These are phyloP conservation scores for Caenorhabditis remanei DNA, from an alignment of 1,140 invertebrate genomes.

Conservation along the genomic window DNA sequence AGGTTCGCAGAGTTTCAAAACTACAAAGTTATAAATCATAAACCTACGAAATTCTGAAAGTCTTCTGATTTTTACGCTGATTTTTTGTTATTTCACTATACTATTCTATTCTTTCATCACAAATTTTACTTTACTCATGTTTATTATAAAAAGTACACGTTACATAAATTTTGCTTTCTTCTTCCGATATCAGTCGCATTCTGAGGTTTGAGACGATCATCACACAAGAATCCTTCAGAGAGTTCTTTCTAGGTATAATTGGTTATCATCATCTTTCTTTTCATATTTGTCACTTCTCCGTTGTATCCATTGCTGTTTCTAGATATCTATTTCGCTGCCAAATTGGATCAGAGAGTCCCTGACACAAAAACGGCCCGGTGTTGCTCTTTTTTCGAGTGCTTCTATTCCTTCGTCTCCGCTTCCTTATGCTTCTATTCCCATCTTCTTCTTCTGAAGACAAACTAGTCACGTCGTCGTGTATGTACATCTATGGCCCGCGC, in stretches of 20 bases:
- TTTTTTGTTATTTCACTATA: too few species aligned
- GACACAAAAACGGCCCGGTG: constrained; percentile 34
- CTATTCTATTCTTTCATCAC: too few species aligned
- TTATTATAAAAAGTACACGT: too few species aligned
- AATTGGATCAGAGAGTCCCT: constrained; percentile 13
- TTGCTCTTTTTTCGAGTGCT: constrained; percentile 21
- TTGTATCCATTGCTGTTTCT: constrained; percentile 7
- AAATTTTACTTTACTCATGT: too few species aligned
- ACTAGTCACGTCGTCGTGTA: constrained; percentile 33
- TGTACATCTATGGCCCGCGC: not conserved
- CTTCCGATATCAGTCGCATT: too few species aligned
- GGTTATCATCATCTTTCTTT: not conserved
- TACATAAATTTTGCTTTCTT: too few species aligned
- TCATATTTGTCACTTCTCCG: not conserved
- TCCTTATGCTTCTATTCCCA: not conserved
- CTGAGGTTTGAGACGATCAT: too few species aligned
- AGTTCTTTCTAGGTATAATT: not conserved
- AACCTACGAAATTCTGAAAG: too few species aligned
- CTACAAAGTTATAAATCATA: too few species aligned
- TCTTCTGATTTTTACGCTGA: too few species aligned
- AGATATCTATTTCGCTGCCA: constrained; percentile 22
- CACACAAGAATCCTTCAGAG: too few species aligned
- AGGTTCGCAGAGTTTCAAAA: too few species aligned
- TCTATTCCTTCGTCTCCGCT: not conserved
- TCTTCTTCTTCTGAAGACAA: not conserved